phyloP scores from a whole-genome alignment of 2,888 invertebrate genomes.

The Lasioglossum pauxillum region DNA sequence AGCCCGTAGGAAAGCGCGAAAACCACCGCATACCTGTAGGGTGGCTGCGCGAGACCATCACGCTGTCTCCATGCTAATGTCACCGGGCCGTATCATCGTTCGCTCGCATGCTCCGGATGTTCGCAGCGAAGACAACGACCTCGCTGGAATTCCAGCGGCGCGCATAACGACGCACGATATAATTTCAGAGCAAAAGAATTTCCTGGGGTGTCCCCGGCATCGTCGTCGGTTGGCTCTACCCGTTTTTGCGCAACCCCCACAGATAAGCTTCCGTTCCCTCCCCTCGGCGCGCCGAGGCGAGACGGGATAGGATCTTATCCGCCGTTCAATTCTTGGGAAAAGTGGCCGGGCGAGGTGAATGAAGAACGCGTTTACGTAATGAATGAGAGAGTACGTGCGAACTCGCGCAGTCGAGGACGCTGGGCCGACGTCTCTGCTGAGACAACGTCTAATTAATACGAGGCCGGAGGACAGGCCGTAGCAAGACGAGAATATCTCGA shows the following conservation, averaged over 20 bases:
- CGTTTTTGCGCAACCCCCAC: not conserved
- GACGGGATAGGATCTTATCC: not conserved
- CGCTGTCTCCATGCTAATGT: slow-evolving; percentile 34
- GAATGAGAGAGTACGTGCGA: slow-evolving; percentile 35
- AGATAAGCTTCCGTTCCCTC: not conserved
- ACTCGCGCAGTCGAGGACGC: slow-evolving; percentile 17
- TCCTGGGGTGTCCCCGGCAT: not conserved
- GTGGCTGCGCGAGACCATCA: not conserved
- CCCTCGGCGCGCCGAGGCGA: not conserved
- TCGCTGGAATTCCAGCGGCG: slow-evolving; percentile 18
- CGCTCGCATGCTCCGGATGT: slow-evolving; percentile 33
- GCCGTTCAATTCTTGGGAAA: not conserved
- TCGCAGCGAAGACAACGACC: slow-evolving; percentile 37
- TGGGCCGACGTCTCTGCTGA: slow-evolving; percentile 9
- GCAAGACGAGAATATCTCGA: slow-evolving; percentile 49
- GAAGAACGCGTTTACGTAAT: slow-evolving; percentile 20
- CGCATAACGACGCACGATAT: slow-evolving; percentile 28
- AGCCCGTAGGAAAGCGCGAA: slow-evolving; percentile 52
- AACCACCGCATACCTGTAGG: slow-evolving; percentile 35
- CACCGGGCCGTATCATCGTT: slow-evolving; percentile 26
- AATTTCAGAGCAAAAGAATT: slow-evolving; percentile 46
- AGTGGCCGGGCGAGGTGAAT: not conserved
- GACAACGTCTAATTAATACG: slow-evolving; percentile 61
- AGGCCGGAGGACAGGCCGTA: slow-evolving; percentile 10
- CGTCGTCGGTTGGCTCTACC: not conserved